These are phyloP conservation scores for Agelas oroides DNA, from an alignment of 37 sponge, comb jelly and placozoan genomes.

Conservation along the genomic window DNA sequence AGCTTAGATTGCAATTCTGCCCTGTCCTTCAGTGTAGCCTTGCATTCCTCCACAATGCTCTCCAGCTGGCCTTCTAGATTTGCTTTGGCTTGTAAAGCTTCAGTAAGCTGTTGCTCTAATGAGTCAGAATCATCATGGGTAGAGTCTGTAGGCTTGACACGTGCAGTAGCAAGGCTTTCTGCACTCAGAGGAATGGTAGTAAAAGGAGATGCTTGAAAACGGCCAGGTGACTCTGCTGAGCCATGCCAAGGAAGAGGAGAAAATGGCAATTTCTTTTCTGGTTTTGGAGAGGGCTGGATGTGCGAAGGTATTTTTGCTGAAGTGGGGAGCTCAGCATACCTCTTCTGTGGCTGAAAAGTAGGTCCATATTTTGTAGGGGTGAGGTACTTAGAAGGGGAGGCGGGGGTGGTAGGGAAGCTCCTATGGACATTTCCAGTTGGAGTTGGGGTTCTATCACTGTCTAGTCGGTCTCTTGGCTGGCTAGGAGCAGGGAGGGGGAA, in stretches of 20 bases:
- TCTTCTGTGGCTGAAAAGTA: no score
- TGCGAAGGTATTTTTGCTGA: conserved; percentile 19
- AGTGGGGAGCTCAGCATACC: background rate
- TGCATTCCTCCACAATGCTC: conserved; percentile 63
- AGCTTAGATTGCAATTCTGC: conserved; percentile 59
- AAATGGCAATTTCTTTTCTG: background rate
- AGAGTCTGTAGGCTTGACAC: background rate
- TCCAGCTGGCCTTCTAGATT: conserved; percentile 75
- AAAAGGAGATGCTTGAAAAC: background rate
- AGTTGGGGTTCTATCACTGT: background rate
- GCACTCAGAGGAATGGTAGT: background rate
- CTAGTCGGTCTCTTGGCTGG: background rate
- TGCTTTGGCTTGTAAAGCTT: conserved; percentile 38
- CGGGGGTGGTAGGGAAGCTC: background rate
- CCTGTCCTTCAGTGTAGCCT: conserved; percentile 53
- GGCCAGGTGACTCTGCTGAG: background rate
- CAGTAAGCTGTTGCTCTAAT: conserved; percentile 34
- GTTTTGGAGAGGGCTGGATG: conserved; percentile 13
- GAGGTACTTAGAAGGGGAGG: background rate
- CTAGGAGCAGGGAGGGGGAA: conserved; percentile 4
- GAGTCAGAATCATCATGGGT: background rate
- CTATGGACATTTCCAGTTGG: background rate
- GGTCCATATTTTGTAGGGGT: no score
- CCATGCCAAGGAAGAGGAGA: background rate
- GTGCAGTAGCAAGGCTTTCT: background rate